Evolutionary conservation across 2,113 vertebrate genomes (phyloP).

Genomic region (Xyrauchen texanus): DNA sequence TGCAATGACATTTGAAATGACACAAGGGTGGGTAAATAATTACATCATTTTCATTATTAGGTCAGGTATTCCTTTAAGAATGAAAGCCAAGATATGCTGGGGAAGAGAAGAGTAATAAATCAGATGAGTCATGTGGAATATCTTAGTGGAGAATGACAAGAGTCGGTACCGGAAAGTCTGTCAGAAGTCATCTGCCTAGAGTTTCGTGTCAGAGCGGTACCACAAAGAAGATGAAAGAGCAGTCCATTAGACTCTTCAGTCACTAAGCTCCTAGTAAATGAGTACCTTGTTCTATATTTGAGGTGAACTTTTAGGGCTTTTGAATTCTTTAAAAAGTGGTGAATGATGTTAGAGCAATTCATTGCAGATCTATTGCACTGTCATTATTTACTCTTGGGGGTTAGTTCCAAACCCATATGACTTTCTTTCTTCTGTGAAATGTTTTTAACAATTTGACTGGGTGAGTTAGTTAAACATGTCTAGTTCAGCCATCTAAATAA

Average conservation of each 20-base stretch:
- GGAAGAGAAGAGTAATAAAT: not conserved
- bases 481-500: not conserved
- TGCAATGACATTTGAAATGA: not conserved
- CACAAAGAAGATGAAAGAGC: conserved; percentile 31
- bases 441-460: no score
- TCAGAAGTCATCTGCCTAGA: not conserved
- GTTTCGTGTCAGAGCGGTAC: not conserved
- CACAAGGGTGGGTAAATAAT: not conserved
- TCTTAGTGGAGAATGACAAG: not conserved
- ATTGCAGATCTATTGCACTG: not conserved
- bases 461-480: no score
- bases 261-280: conserved; percentile 17
- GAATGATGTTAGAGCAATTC: not conserved
- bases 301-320: conserved; percentile 7
- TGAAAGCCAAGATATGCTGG: not conserved
- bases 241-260: conserved; percentile 30
- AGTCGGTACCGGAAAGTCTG: not conserved
- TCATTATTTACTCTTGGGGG: no score
- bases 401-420: no score
- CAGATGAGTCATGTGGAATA: not conserved
- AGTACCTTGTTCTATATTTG: conserved; percentile 35
- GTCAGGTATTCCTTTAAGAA: not conserved
- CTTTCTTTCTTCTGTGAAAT: not conserved
- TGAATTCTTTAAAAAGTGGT: conserved; percentile 12
- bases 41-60: not conserved